Conservation (phyloP, 2,888 invertebrate genomes). For the Clivina fossor region DNA sequence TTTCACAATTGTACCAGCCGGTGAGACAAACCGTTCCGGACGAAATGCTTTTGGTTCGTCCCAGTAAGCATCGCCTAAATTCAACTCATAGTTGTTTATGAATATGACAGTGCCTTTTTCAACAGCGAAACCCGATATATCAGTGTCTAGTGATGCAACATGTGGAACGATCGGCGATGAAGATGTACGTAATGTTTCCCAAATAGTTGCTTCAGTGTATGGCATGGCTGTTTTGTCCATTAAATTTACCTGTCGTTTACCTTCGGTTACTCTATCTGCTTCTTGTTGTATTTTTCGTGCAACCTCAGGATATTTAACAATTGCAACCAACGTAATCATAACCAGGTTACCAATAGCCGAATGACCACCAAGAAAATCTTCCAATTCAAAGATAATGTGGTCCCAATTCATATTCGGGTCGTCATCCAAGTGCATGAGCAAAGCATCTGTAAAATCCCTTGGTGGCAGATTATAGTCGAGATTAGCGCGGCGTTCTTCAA, state of each 20-base stretch:
- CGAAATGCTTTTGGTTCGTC: slow-evolving; percentile 69
- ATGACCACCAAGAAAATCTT: slow-evolving; percentile 87
- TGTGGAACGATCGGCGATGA: slow-evolving; percentile 91
- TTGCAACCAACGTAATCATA: slow-evolving; percentile 72
- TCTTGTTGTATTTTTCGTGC: slow-evolving; percentile 68
- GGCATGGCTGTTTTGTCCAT: slow-evolving; percentile 69
- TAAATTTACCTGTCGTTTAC: slow-evolving; percentile 61
- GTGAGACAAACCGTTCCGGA: slow-evolving; percentile 71
- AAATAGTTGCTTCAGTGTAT: slow-evolving; percentile 78
- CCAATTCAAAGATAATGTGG: slow-evolving; percentile 78
- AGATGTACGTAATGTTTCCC: slow-evolving; percentile 76
- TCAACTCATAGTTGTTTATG: slow-evolving; percentile 81
- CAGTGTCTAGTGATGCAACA: slow-evolving; percentile 76
- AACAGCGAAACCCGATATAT: slow-evolving; percentile 70
- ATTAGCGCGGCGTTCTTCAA: slow-evolving; percentile 60
- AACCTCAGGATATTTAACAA: slow-evolving; percentile 67
- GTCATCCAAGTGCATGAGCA: slow-evolving; percentile 69
- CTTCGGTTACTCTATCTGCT: slow-evolving; percentile 63
- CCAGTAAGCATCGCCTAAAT: slow-evolving; percentile 75
- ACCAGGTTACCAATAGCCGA: slow-evolving; percentile 84
- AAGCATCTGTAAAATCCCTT: slow-evolving; percentile 77
- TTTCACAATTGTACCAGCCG: slow-evolving; percentile 54
- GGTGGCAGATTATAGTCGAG: slow-evolving; percentile 65
- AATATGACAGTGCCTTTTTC: slow-evolving; percentile 79
- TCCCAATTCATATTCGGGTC: slow-evolving; percentile 71